Percentiles rank a stretch among this genome's conserved stretches.
phyloP scores from a whole-genome alignment of 2,113 vertebrate genomes.

The Nothobranchius furzeri region DNA sequence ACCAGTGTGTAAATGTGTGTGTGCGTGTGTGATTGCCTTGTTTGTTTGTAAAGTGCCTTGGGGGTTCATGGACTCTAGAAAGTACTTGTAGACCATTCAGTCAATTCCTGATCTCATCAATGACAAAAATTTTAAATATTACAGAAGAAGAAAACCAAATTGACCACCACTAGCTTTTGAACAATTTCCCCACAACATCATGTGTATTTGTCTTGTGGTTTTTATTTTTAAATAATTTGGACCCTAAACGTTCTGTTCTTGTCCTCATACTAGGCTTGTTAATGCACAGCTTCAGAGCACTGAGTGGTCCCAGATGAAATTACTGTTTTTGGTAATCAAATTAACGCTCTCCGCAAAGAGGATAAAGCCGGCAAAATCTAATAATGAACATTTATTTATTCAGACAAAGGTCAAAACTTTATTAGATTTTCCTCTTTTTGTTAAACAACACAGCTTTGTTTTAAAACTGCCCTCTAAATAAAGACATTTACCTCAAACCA shows the following conservation, averaged over 20 bases:
- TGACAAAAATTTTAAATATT: no score
- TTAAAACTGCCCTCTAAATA: neutral
- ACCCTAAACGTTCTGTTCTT: slow-evolving; percentile 3
- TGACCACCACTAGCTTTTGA: no score
- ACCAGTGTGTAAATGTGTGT: no score
- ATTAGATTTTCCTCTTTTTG: neutral
- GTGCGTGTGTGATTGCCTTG: no score
- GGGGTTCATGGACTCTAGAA: no score
- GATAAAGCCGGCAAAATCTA: neutral
- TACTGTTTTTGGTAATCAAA: slow-evolving; percentile 15
- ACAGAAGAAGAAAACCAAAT: no score
- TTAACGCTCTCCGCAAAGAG: slow-evolving; percentile 7
- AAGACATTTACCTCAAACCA: neutral
- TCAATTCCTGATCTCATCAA: no score
- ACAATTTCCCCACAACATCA: no score
- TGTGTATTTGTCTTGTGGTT: no score
- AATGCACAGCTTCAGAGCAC: neutral
- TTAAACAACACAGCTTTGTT: neutral
- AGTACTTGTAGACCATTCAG: no score
- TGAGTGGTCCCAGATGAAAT: slow-evolving; percentile 3
- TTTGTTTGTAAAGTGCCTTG: no score
- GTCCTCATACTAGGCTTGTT: neutral
- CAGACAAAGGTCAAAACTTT: slow-evolving; percentile 5
- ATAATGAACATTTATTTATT: slow-evolving; percentile 8
- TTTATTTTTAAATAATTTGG: neutral